These are phyloP conservation scores for Nansenia antarctica DNA, from an alignment of 2,113 vertebrate genomes.

Conservation along the genomic window DNA sequence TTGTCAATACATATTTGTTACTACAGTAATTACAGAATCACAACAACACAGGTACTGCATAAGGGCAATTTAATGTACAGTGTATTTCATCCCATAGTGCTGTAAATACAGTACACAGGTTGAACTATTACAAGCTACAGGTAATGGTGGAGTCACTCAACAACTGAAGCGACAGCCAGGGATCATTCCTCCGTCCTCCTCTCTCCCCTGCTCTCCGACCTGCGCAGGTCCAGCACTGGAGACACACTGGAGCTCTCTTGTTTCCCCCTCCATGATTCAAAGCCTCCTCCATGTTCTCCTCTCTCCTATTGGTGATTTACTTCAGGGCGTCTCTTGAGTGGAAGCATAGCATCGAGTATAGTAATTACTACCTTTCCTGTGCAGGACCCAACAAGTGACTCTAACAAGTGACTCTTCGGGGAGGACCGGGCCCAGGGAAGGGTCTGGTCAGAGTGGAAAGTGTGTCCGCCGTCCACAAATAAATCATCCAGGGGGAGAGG, in stretches of 20 bases:
- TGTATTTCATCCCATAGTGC: no score
- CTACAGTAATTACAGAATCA: no score
- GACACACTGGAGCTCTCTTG: no score
- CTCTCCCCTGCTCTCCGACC: constrained; percentile 11
- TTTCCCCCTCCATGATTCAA: constrained; percentile 45
- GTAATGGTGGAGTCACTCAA: constrained; percentile 25
- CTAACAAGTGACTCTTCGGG: constrained; percentile 41
- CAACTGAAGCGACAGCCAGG: constrained; percentile 9
- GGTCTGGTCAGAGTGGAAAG: constrained; percentile 44
- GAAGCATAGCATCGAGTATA: constrained; percentile 22
- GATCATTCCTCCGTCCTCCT: neutral
- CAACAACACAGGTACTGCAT: no score
- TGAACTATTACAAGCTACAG: neutral
- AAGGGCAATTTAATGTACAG: no score
- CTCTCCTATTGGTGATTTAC: constrained; percentile 47
- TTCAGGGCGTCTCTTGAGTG: constrained; percentile 25
- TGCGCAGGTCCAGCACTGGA: neutral
- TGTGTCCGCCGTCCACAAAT: constrained; percentile 46
- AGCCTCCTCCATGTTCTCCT: constrained; percentile 25
- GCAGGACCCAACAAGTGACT: constrained; percentile 40
- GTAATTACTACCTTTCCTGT: constrained; percentile 40
- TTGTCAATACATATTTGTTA: no score
- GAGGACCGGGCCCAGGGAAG: constrained; percentile 26
- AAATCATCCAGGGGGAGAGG: constrained; percentile 52
- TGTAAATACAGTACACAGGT: neutral